Conservation (phyloP, 37 sponge, comb jelly and placozoan species). For the Axinella damicornis region DNA sequence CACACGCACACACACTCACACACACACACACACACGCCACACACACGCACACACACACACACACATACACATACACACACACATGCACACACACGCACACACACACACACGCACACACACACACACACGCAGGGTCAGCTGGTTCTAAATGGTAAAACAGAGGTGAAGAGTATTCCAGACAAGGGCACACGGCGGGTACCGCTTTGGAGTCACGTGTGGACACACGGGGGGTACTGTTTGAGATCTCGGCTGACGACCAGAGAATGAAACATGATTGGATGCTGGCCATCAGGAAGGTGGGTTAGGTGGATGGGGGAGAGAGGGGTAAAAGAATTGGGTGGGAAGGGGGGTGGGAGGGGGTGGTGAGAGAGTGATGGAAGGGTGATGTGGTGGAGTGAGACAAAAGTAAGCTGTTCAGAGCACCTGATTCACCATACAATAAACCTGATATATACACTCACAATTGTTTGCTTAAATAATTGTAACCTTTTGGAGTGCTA, state of each 20-base stretch:
- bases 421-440: no score
- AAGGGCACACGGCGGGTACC: constrained; percentile 30
- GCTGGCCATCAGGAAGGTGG: constrained; percentile 72
- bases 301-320: background rate
- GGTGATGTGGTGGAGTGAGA: background rate
- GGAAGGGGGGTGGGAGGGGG: background rate
- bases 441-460: no score
- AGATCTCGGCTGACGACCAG: constrained; percentile 64
- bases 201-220: constrained; percentile 76
- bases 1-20: no score
- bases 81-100: constrained; percentile 3
- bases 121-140: constrained; percentile 59
- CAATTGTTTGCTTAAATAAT: no score
- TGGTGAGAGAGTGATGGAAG: background rate
- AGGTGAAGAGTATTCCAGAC: constrained; percentile 41
- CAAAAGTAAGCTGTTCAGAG: no score
- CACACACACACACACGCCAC: no score
- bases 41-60: no score
- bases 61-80: no score
- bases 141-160: constrained; percentile 58
- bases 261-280: constrained; percentile 70
- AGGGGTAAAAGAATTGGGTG: background rate
- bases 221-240: constrained; percentile 46
- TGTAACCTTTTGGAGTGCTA: no score
- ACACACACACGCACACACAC: constrained; percentile 10